Conservation (phyloP, 2,113 vertebrate genomes). For the Planiliza haematocheilus region DNA sequence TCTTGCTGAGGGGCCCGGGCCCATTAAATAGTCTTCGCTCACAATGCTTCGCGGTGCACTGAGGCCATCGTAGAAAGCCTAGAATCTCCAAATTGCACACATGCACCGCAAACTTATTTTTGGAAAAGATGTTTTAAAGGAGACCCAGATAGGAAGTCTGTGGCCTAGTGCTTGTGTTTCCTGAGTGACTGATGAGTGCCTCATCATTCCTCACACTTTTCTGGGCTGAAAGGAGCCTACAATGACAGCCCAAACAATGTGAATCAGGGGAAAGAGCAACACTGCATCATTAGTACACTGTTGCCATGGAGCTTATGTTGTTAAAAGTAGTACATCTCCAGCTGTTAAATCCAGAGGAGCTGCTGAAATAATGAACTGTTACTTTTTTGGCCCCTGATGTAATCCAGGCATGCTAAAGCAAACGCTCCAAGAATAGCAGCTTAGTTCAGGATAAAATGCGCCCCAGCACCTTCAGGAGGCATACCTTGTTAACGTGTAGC, state of each 20-base stretch:
- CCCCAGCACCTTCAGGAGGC: background rate
- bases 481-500: conserved; percentile 6
- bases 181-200: conserved; percentile 46
- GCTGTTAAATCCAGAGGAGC: conserved; percentile 26
- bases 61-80: background rate
- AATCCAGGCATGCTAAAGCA: conserved; percentile 4
- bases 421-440: background rate
- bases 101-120: conserved; percentile 10
- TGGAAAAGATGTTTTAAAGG: conserved; percentile 8
- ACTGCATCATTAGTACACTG: conserved; percentile 59
- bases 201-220: conserved; percentile 55
- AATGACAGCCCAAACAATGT: conserved; percentile 58
- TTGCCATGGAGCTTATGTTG: conserved; percentile 63
- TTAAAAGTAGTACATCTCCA: conserved; percentile 46
- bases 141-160: conserved; percentile 1
- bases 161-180: conserved; percentile 17
- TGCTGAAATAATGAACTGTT: conserved; percentile 42
- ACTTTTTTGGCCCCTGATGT: conserved; percentile 30
- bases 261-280: conserved; percentile 49
- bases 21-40: conserved; percentile 8
- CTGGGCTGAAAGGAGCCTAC: conserved; percentile 38
- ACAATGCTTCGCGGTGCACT: background rate
- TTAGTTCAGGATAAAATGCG: conserved; percentile 2
- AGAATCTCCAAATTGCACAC: conserved; percentile 8
- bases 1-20: background rate